phyloP scores from a whole-genome alignment of 2,113 vertebrate species.

The Mola mola region DNA sequence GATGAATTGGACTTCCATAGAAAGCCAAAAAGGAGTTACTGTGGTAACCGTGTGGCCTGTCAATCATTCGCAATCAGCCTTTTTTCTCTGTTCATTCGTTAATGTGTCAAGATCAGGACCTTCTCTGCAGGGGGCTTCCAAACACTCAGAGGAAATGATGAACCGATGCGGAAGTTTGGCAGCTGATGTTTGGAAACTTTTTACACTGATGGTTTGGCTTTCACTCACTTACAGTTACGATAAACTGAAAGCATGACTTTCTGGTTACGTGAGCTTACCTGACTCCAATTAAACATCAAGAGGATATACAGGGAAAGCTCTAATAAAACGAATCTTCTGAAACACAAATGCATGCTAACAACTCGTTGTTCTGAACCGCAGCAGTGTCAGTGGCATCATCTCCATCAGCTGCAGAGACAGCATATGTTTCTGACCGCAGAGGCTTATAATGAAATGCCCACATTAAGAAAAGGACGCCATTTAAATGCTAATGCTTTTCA shows the following conservation, averaged over 20 bases:
- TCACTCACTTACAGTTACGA: constrained; percentile 56
- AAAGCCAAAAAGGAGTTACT: constrained; percentile 82
- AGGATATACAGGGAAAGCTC: neutral
- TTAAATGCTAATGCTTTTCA: constrained; percentile 71
- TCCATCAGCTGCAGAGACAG: constrained; percentile 48
- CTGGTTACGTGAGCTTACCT: neutral
- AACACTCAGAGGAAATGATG: constrained; percentile 82
- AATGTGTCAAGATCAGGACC: constrained; percentile 84
- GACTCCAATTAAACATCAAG: constrained; percentile 7
- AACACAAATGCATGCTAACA: constrained; percentile 16
- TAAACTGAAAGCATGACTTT: constrained; percentile 45
- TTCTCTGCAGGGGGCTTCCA: constrained; percentile 76
- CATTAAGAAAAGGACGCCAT: constrained; percentile 58
- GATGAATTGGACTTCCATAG: constrained; percentile 82
- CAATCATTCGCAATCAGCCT: constrained; percentile 86
- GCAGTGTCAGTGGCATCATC: constrained; percentile 22
- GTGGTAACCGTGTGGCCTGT: constrained; percentile 82
- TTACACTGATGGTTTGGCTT: constrained; percentile 68
- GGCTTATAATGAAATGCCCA: constrained; percentile 63
- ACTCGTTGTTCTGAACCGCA: constrained; percentile 23
- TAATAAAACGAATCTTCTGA: constrained; percentile 25
- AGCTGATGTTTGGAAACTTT: constrained; percentile 84
- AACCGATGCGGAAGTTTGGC: constrained; percentile 74
- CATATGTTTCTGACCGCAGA: constrained; percentile 71
- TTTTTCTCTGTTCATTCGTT: constrained; percentile 80